Percentiles rank a stretch among this genome's conserved stretches.
Evolutionary conservation across 2,113 vertebrate species (phyloP).

Genomic region (Porphyrio hochstetteri): DNA sequence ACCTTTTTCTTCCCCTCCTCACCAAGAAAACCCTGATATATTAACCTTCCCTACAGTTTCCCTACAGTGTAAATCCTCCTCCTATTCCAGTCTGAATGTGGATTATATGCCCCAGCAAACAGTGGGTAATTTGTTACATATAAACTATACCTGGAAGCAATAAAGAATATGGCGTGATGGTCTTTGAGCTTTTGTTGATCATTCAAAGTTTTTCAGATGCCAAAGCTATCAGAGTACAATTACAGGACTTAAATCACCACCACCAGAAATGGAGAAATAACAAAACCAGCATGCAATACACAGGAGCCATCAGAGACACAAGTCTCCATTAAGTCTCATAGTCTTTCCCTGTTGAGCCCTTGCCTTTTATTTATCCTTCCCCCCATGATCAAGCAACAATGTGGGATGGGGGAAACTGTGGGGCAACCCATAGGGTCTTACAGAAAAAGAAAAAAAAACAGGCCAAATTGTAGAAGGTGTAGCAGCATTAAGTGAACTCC

Average conservation of each 20-base stretch:
- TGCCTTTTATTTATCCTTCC: background rate
- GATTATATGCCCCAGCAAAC: background rate
- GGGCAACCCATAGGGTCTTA: background rate
- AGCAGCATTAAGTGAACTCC: background rate
- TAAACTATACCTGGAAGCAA: background rate
- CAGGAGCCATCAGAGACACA: background rate
- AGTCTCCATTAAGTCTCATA: background rate
- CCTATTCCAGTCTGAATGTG: background rate
- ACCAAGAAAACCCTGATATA: background rate
- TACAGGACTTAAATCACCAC: background rate
- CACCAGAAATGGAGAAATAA: background rate
- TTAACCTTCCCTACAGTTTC: background rate
- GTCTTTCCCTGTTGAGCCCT: background rate
- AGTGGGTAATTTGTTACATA: background rate
- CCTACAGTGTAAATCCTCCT: background rate
- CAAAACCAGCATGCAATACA: background rate
- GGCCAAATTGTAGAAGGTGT: background rate
- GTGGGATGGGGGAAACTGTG: accelerated
- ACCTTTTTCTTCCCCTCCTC: background rate
- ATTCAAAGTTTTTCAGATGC: background rate
- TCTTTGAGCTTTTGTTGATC: background rate
- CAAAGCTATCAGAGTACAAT: background rate
- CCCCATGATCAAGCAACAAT: background rate
- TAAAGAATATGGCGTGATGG: background rate
- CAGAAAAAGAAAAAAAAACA: too few species aligned